Evolutionary conservation across 2,113 vertebrate genomes (phyloP), one percentile per base, ranked within the genome.

Genomic region (Tricholaema leucomelas): DNA sequence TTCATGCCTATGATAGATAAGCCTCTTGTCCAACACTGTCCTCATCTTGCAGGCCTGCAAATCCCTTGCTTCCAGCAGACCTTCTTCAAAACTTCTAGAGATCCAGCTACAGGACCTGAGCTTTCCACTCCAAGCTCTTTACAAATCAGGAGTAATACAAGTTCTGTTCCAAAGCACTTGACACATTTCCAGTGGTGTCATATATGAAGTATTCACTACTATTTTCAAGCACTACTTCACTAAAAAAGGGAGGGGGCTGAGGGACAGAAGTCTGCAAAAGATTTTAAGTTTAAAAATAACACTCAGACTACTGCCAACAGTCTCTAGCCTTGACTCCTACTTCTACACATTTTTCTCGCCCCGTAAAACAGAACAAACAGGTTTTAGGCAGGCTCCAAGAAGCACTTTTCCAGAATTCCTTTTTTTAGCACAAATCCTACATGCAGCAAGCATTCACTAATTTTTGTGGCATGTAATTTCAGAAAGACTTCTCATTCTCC

Each of bases 391-490:
- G 61, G 93, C 91, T 84, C 54, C 80, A 93, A 88, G 33, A 75
- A 12, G 30, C 1, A 1, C 46, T 85, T 86, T 87, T 75, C 81
- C 44, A 77, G 76, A 88, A 5, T 60, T 87, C 56, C 35, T 75
- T 95, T 90, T 90, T 91, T 88, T 80, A 93, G 93, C 81, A 87
- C 63, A 90, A 64, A 72, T 86, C 74, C 31, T 88, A 73, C 66
- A 78, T 88, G 86, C 54, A 81, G 84, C 46, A 93, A 77, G 54
- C 36, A 70, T 12, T 44, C 84, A 71, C 50, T 63, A 48, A 64
- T 81, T 85, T 58, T 94, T 91, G 48, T 30, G 72, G 73, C 56
- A 65, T n/a, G 8, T 33, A 31, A 81, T 85, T 90, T 79, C 55
- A 90, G 33, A 74, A 83, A 64, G 38, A 89, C 17, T 67, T 52